Percentiles rank a stretch among this genome's conserved stretches.
phyloP scores from a whole-genome alignment of 1,140 invertebrate genomes.

The Ips typographus region DNA sequence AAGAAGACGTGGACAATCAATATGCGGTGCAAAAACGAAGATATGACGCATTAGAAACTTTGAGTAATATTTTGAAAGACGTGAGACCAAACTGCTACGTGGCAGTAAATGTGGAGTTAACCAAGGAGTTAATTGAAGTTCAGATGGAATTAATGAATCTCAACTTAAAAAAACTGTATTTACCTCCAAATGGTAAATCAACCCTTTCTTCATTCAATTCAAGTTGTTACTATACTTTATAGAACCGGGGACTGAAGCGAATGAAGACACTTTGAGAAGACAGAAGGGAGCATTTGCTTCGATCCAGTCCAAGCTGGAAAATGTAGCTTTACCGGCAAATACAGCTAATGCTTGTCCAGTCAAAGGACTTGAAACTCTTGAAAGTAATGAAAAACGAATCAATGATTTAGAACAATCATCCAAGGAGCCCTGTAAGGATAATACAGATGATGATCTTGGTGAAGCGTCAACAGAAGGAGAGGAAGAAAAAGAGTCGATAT shows the following conservation, averaged over 20 bases:
- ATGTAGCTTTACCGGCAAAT: slow-evolving; percentile 6
- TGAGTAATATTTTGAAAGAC: slow-evolving; percentile 54
- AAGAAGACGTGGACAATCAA: slow-evolving; percentile 65
- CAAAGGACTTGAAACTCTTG: neutral
- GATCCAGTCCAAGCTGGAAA: slow-evolving; percentile 27
- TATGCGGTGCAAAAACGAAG: slow-evolving; percentile 71
- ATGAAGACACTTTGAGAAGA: slow-evolving; percentile 23
- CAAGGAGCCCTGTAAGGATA: too few species aligned
- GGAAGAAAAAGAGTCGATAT: too few species aligned
- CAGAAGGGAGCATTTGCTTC: slow-evolving; percentile 18
- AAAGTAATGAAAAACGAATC: too few species aligned
- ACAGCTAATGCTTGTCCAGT: neutral
- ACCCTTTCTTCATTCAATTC: neutral
- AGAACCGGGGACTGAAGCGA: neutral
- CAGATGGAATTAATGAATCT: slow-evolving; percentile 61
- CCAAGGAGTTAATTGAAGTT: slow-evolving; percentile 55
- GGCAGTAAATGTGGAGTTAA: slow-evolving; percentile 49
- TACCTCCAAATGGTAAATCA: slow-evolving; percentile 13
- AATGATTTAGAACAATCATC: too few species aligned
- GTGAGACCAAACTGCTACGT: slow-evolving; percentile 51
- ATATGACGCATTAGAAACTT: slow-evolving; percentile 64
- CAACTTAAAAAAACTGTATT: slow-evolving; percentile 55
- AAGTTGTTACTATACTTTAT: neutral
- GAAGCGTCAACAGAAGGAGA: too few species aligned
- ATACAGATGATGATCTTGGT: too few species aligned